Base-by-base conservation (phyloP, 2,888 invertebrate species). In the Leptothorax acervorum region DNA sequence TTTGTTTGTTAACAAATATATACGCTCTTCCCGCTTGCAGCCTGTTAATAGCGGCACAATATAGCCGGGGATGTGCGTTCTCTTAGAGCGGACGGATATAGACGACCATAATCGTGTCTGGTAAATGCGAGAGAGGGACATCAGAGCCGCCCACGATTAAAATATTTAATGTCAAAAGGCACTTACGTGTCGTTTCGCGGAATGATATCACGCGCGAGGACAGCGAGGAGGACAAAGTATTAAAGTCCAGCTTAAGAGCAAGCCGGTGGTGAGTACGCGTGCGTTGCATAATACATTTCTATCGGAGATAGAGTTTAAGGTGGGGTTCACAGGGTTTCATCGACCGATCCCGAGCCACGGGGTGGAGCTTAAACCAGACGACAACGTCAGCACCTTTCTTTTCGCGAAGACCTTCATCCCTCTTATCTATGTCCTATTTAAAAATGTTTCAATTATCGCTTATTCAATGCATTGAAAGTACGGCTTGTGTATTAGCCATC, bases 331-430 rank as follows among this genome's bases (percentile, higher is more conserved):
- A 91, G 92, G 92, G 92, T 94, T 93, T 93, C 93, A 94, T 94
- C 94, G 94, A 94, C 93, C 94, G 90, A 93, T 93, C 91, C 91
- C 91, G 91, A 68, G 70, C 35, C 55, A n/a, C 91, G 87, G 92
- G 92, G 92, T 91, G 92, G 91, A 92, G 93, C 92, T 94, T 92
- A 92, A 93, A 92, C 92, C 91, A 90, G 91, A 89, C 87, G 90
- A 92, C 92, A 91, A 92, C 92, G 94, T 94, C 94, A 93, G 94
- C 93, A 93, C 88, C 92, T 93, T 35, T 92, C 90, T 89, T 91
- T 91, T 88, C 84, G 88, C 87, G 84, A 89, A 90, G 90, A 90
- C 90, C 90, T 90, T 89, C 51, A 11, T 48, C 23, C 12, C 63
- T 18, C 23, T 53, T 55, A 81, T 51, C 62, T 74, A 55, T 12